Conservation (phyloP, 1,140 invertebrate genomes). For the Limonius californicus region DNA sequence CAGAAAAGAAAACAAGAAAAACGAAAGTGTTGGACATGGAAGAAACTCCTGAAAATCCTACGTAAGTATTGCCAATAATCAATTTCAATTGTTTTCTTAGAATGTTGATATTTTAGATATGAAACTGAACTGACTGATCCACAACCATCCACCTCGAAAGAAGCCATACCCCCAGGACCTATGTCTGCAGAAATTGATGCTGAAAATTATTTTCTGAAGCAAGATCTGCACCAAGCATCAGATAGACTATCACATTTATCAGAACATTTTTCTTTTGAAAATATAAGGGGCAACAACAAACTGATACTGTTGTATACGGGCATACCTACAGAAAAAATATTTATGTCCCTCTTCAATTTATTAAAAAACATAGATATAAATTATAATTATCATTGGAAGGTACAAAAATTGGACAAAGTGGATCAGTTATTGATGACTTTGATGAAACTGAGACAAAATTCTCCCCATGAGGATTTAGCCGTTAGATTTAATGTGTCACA, state of each 20-base stretch:
- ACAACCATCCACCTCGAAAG: no score
- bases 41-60: no score
- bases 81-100: no score
- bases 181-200: neutral
- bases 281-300: neutral
- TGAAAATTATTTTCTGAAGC: neutral
- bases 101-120: no score
- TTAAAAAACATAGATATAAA: neutral
- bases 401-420: neutral
- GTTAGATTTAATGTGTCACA: neutral
- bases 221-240: neutral
- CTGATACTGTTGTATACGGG: neutral
- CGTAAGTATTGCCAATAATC: no score
- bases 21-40: no score
- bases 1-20: no score
- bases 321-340: neutral
- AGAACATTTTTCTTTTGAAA: neutral
- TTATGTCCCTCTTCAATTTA: neutral
- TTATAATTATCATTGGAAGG: slow-evolving; percentile 8
- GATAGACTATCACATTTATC: neutral
- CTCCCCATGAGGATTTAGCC: neutral
- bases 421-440: slow-evolving; percentile 19
- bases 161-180: no score
- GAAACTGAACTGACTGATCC: no score
- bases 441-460: slow-evolving; percentile 13